Evolutionary conservation across 2,113 vertebrate genomes (phyloP).

Genomic region (Grantiella picta): DNA sequence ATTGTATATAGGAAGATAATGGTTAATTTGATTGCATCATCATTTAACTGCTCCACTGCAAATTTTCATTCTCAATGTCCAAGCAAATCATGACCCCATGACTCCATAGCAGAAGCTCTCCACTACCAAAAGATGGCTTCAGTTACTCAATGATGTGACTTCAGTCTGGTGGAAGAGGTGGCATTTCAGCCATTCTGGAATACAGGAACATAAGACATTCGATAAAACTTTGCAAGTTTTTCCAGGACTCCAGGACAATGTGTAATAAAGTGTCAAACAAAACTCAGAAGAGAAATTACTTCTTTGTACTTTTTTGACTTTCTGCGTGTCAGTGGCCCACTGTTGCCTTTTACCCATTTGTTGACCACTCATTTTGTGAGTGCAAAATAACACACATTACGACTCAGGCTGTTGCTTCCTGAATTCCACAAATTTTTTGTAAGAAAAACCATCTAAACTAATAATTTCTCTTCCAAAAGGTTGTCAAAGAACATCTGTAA

Average conservation of each 20-base stretch:
- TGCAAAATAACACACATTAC: neutral
- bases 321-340: neutral
- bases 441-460: neutral
- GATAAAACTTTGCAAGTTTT: neutral
- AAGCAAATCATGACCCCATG: neutral
- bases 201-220: neutral
- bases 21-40: neutral
- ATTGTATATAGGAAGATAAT: neutral
- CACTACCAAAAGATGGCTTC: neutral
- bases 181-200: neutral
- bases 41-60: neutral
- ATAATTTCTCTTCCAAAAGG: neutral
- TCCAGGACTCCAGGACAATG: neutral
- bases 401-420: neutral
- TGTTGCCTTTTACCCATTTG: neutral
- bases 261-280: neutral
- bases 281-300: neutral
- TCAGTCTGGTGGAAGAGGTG: neutral
- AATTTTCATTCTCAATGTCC: neutral
- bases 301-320: neutral
- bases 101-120: neutral
- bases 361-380: accelerated
- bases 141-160: neutral
- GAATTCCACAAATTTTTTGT: neutral
- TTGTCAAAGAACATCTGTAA: neutral